Evolutionary conservation across 2,888 invertebrate genomes (phyloP), one percentile per base, ranked within the genome.

Genomic region (Vanessa cardui): DNA sequence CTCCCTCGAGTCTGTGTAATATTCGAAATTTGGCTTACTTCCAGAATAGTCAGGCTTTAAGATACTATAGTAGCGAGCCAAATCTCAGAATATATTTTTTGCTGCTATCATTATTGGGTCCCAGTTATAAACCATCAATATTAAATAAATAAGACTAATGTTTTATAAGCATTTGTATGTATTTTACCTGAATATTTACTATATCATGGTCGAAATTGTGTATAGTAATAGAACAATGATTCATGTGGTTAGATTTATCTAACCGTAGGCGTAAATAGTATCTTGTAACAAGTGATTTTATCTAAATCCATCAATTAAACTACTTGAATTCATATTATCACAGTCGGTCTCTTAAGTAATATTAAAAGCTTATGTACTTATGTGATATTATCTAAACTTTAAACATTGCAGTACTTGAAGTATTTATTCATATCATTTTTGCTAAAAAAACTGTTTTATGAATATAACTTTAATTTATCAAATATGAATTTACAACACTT

Each of bases 21-120:
- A 56, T 56, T 59, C 45, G 56, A 58, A 66, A 47, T 56, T 64
- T 72, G 71, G 69, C 69, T 26, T 31, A 20, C 46, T 62, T 72
- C 71, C 71, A 72, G 65, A 64, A 52, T 62, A 47, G 62, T 50
- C 62, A 65, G 69, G 58, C 66, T 72, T 64, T 60, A 68, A 66
- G 67, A 67, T 46, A 62, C 62, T 64, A 46, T 66, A 44, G 26
- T 58, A 33, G 21, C 33, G 64, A 67, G 71, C 69, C 69, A 67
- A 71, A 58, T 59, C 21, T 64, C 52, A 26, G 64, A 47, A 61
- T 58, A 21, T 50, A 52, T 18, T n/a, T 20, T 33, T 21, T 54
- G 46, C 56, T 60, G 18, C 39, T 18, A 20, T 5, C 9, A 50
- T 50, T 26, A 54, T 18, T 26, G 21, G 15, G 20, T 16, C 20